Percentiles rank a stretch among this genome's conserved stretches.
These are phyloP conservation scores for Sisor rabdophorus DNA, from an alignment of 2,113 vertebrate species.

Conservation along the genomic window DNA sequence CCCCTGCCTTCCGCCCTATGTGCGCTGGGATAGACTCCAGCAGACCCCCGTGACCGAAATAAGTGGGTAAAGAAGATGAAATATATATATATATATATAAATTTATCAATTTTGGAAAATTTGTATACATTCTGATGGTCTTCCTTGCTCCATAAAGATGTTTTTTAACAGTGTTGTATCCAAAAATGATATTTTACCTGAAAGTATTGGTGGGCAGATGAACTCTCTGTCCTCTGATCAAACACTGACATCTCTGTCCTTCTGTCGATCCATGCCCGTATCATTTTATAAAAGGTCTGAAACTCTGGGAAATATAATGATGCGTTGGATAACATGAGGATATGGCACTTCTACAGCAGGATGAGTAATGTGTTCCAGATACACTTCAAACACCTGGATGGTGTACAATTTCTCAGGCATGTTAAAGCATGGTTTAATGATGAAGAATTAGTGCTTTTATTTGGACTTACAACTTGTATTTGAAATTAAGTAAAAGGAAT, in stretches of 20 bases:
- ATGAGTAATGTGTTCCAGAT: neutral
- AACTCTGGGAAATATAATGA: conserved; percentile 57
- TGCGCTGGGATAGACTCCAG: too few species aligned
- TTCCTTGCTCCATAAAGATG: neutral
- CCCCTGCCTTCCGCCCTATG: too few species aligned
- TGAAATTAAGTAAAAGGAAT: neutral
- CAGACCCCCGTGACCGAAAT: too few species aligned
- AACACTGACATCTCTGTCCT: conserved; percentile 55
- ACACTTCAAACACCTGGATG: conserved; percentile 23
- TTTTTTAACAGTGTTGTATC: neutral
- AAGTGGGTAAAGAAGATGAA: too few species aligned
- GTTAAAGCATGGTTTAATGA: neutral
- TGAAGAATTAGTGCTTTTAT: neutral
- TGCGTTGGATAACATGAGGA: neutral
- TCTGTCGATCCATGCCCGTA: conserved; percentile 47
- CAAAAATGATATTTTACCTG: conserved; percentile 59
- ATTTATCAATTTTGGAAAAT: too few species aligned
- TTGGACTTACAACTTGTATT: neutral
- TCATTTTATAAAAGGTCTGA: conserved; percentile 57
- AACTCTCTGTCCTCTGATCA: conserved; percentile 57
- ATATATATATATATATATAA: too few species aligned
- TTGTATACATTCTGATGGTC: too few species aligned
- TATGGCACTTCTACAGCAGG: neutral
- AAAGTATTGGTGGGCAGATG: conserved; percentile 61
- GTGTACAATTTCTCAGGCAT: conserved; percentile 22